Evolutionary conservation across 2,113 vertebrate genomes (phyloP), one percentile per base, ranked within the genome.

Genomic region (Stigmatopora argus): DNA sequence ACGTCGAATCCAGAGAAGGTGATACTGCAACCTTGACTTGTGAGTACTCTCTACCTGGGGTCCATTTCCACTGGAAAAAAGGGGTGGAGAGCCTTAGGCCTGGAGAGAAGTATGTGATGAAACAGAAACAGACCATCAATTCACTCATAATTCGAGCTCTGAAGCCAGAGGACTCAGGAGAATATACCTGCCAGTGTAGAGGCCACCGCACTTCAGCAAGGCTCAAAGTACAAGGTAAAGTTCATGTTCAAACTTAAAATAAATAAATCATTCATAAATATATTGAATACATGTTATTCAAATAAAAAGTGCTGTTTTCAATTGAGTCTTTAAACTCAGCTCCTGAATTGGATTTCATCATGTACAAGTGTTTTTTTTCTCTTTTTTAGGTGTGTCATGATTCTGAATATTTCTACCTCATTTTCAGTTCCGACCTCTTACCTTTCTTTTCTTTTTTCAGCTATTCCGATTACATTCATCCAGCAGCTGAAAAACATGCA

Each of bases 171-270:
- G 96, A 98, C 69, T 83, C 92, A 0, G 96, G 95, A 31, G 91
- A 94, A 55, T 98, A 97, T 60, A 87, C 79, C 19, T 98, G 95
- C 51, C 76, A 89, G 58, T 94, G 89, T 64, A 89, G 93, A 10
- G 89, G 92, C 55, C 93, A 97, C 79, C 88, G 23, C 0, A 96
- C 89, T 9, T 68, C 81, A 41, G 93, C 94, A 9, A 90, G 78
- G 3, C 86, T 98, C 60, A 92, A 71, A 0, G 92, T 98, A 64
- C 92, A 87, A 45, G 93, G 96, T 94, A 89, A 81, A 12, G 53
- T 15, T 8, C 23, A 12, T 31, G 6, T 48, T 48, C 15, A 48
- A 48, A 48, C 4, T 3, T 8, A 2, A 41, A 2, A 13, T 46
- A 12, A 46, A 46, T 12, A 12, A 46, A 46, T 46, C 12, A 46